A percentile compares a stretch with the other conserved stretches of the same genome.
These are phyloP conservation scores for Apodemia duryi DNA, from an alignment of 2,888 invertebrate genomes.

Conservation along the genomic window DNA sequence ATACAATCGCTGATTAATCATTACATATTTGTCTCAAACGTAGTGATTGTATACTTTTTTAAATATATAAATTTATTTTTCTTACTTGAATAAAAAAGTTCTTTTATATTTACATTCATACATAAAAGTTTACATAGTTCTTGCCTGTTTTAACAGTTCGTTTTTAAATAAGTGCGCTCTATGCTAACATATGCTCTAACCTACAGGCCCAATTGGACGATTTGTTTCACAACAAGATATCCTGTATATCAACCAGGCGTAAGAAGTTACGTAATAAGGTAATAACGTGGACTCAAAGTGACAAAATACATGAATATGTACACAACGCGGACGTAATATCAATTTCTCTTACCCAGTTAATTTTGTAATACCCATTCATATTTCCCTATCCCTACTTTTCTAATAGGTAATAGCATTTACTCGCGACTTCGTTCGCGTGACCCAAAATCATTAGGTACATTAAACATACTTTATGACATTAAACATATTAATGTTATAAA, in stretches of 20 bases:
- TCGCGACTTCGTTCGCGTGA: no score
- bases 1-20: no score
- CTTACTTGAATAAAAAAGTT: no score
- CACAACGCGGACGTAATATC: background rate
- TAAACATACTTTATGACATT: no score
- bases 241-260: slow-evolving; percentile 2
- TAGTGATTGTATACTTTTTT: no score
- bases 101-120: no score
- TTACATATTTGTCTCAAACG: no score
- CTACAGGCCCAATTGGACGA: slow-evolving; percentile 3
- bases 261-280: slow-evolving; percentile 8
- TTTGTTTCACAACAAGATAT: slow-evolving; percentile 14
- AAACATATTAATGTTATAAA: no score
- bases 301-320: slow-evolving; percentile 7
- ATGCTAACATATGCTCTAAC: background rate
- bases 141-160: background rate
- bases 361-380: background rate
- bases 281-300: background rate
- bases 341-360: background rate
- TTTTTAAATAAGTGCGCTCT: background rate
- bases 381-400: background rate
- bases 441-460: no score
- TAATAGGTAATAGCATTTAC: no score
- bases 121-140: no score
- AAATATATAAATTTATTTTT: no score